phyloP scores from a whole-genome alignment of 2,797 vertebrate species.

The Pseudochaenichthys georgianus region DNA sequence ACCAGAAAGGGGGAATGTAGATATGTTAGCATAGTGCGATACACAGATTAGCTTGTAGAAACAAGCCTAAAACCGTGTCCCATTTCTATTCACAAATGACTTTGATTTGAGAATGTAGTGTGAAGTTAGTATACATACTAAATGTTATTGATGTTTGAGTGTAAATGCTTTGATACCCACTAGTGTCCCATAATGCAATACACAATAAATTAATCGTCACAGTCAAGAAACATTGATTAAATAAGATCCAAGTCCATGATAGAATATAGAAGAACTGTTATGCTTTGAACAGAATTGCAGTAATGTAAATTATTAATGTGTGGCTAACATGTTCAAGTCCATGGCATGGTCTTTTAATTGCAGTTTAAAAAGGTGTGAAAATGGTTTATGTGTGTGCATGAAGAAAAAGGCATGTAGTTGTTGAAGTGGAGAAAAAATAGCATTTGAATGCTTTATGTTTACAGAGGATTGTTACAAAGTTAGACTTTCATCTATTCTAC shows the following conservation, averaged over 20 bases:
- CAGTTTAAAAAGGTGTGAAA: not conserved
- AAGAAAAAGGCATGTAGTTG: not conserved
- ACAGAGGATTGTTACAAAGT: not conserved
- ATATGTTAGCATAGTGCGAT: constrained; percentile 32
- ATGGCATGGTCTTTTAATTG: not conserved
- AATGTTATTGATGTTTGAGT: constrained; percentile 1
- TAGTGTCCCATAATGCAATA: not conserved
- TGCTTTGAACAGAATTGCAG: not conserved
- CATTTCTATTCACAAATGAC: constrained; percentile 13
- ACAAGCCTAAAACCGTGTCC: constrained; percentile 21
- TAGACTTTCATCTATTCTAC: not conserved
- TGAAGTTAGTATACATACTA: not conserved
- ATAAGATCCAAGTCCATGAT: not conserved
- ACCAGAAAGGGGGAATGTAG: constrained; percentile 30
- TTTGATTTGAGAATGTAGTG: constrained; percentile 17
- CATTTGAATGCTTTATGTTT: not conserved
- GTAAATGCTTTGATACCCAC: not conserved
- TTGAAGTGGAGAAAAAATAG: not conserved
- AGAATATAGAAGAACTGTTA: not conserved
- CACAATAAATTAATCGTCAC: not conserved
- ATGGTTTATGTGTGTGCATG: not conserved
- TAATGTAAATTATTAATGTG: not conserved
- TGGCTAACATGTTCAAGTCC: not conserved
- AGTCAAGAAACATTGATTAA: not conserved
- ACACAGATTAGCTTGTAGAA: constrained; percentile 40